Evolutionary conservation across 2,797 vertebrate species (phyloP), one percentile per base, ranked within the genome.

Genomic region (Bovichtus diacanthus): DNA sequence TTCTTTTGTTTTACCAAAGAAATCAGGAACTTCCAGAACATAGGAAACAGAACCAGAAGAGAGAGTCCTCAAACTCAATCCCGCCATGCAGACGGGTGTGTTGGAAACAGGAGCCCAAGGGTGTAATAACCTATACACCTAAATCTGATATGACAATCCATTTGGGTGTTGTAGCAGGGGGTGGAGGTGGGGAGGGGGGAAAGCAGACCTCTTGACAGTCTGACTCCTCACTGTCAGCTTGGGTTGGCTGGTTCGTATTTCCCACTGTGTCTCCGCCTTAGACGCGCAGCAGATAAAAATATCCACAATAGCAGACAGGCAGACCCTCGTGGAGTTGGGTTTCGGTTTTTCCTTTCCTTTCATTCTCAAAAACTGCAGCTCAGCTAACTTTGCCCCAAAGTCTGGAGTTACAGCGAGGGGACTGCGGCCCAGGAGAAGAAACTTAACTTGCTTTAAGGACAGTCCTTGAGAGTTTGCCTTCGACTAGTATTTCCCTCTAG

Each of bases 121-220:
- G 95, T 96, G 95, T 95, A 95, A 96, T 96, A 95, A 96, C 95
- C 95, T 95, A 95, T 95, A 95, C 95, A 86, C 94, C 94, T 95
- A 94, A 95, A 95, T 94, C 92, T 94, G 95, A 96, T 96, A 95
- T 96, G 94, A 95, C 94, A 93, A 95, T 95, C 94, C 93, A 96
- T 96, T 95, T 96, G 94, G 92, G 94, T 91, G 93, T 96, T 91
- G 95, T 94, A 93, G 93, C 90, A 85, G 88, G 81, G 81, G 78
- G 82, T 78, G 81, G 78, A 78, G 81, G 90, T 43, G 80, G 53
- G 84, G 49, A 78, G 76, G 58, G 84, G 87, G 82, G 78, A 87
- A 71, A 81, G 91, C 92, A 90, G 93, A 91, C 89, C 88, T 93
- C 91, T 92, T 92, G 89, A 93, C 91, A 91, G 90, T 89, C 90